Conservation (phyloP, 2,113 vertebrate genomes). For the Trinectes maculatus region DNA sequence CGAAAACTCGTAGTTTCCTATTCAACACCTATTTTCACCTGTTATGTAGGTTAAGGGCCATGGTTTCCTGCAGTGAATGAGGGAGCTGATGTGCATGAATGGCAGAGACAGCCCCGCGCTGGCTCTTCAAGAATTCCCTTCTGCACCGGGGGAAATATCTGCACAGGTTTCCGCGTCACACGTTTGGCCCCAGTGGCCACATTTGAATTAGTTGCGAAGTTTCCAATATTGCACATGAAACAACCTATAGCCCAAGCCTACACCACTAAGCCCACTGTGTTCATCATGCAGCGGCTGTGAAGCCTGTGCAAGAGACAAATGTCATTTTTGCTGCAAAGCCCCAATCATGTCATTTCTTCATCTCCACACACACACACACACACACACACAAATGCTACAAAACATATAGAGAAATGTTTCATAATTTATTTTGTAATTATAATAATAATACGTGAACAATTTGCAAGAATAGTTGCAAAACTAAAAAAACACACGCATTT, state of each 20-base stretch:
- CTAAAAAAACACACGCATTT: no score
- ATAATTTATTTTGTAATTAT: no score
- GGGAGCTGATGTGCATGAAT: constrained; percentile 58
- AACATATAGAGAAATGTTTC: no score
- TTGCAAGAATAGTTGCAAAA: no score
- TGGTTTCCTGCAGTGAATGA: constrained; percentile 68
- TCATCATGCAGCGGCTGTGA: neutral
- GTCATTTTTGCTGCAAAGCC: neutral
- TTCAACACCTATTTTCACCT: constrained; percentile 68
- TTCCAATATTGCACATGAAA: neutral
- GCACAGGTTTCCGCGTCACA: constrained; percentile 14
- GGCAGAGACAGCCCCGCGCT: constrained; percentile 45
- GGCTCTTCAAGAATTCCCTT: constrained; percentile 68
- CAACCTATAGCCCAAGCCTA: neutral
- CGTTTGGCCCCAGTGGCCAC: neutral
- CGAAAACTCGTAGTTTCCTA: constrained; percentile 83
- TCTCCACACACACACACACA: no score
- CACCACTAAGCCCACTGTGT: constrained; percentile 7
- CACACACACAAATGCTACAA: neutral
- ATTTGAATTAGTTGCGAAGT: neutral
- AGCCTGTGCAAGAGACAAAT: constrained; percentile 2
- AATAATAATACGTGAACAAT: no score
- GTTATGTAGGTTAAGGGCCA: constrained; percentile 53
- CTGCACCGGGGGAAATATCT: constrained; percentile 54
- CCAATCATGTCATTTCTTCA: neutral